A percentile compares a stretch with the other conserved stretches of the same genome.
Conservation (phyloP, 2,888 invertebrate species). For the Drosophila eohydei region DNA sequence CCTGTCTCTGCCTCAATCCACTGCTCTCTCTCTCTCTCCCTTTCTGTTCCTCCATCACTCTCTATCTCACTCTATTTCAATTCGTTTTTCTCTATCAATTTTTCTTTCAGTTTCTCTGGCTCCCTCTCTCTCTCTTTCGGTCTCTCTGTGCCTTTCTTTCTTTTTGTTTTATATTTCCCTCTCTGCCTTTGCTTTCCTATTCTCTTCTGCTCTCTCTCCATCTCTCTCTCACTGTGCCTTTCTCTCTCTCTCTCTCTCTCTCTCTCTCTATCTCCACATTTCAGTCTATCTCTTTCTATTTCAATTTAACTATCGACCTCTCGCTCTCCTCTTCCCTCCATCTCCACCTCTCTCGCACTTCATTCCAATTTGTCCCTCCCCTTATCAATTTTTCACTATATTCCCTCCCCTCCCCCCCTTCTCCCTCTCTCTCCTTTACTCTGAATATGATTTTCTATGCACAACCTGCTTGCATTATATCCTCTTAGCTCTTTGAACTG, state of each 20-base stretch:
- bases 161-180: too few relatives aligned
- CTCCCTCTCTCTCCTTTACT: neutral
- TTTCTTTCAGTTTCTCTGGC: neutral
- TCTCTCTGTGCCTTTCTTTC: neutral
- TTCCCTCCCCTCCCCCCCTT: neutral
- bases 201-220: neutral
- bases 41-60: too few relatives aligned
- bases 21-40: neutral
- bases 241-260: neutral
- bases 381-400: neutral
- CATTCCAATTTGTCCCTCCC: neutral
- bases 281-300: neutral
- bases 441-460: constrained; percentile 1
- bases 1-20: neutral
- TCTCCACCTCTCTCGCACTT: neutral
- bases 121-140: neutral
- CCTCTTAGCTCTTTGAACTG: neutral
- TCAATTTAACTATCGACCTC: neutral
- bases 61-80: neutral
- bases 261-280: neutral
- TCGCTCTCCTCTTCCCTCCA: neutral
- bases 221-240: neutral
- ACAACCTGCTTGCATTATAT: constrained; percentile 3
- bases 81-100: neutral
- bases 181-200: neutral